Conservation (phyloP, 2,113 vertebrate species). For the Platysteira castanea region DNA sequence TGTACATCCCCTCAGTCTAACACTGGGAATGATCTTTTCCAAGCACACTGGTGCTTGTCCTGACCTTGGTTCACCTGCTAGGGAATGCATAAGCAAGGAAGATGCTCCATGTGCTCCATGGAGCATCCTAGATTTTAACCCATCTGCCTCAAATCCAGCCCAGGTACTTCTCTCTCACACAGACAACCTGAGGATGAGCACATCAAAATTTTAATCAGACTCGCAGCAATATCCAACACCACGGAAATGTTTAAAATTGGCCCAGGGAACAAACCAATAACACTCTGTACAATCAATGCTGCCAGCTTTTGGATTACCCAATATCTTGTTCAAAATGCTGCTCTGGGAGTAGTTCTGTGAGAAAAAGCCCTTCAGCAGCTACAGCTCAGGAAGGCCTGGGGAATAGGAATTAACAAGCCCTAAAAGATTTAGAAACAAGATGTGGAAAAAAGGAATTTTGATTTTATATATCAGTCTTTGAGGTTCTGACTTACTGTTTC, state of each 20-base stretch:
- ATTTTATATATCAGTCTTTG: background rate
- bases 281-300: background rate
- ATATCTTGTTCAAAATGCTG: background rate
- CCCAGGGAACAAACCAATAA: background rate
- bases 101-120: rapidly evolving
- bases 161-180: background rate
- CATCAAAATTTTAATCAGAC: background rate
- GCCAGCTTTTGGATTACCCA: background rate
- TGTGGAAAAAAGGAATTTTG: background rate
- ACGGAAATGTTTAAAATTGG: background rate
- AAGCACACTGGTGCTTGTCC: background rate
- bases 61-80: background rate
- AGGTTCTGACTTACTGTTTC: background rate
- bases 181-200: background rate
- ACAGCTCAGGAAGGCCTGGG: background rate
- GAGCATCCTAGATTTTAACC: background rate
- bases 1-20: background rate
- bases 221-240: background rate
- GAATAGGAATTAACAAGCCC: background rate
- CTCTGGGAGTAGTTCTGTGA: background rate
- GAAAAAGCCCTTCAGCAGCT: background rate
- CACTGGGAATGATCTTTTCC: background rate
- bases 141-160: background rate
- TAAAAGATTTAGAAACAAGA: background rate
- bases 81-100: background rate